Conservation (phyloP, 2,113 vertebrate genomes). For the Sterrhoptilus dennistouni region DNA sequence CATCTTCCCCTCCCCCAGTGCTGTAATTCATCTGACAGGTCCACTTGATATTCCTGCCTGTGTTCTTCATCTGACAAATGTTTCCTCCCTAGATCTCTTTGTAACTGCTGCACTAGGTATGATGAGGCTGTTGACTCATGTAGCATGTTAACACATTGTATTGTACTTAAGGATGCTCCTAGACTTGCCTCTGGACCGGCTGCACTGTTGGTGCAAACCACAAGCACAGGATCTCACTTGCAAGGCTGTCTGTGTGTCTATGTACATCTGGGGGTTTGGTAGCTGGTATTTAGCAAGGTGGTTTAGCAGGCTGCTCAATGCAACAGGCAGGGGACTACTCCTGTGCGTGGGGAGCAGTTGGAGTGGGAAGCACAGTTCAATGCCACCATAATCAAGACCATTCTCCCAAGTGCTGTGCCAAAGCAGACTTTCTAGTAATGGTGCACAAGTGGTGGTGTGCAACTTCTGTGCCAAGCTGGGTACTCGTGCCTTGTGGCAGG, state of each 20-base stretch:
- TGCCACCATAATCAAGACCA: background rate
- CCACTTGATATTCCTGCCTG: background rate
- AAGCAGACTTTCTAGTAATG: background rate
- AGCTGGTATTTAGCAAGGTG: background rate
- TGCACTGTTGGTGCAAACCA: background rate
- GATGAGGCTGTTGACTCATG: background rate
- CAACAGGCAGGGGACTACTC: accelerated
- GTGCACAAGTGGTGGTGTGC: background rate
- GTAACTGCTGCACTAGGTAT: background rate
- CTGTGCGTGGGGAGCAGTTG: background rate
- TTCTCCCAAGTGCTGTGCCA: background rate
- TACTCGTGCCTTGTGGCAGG: background rate
- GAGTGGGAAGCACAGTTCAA: background rate
- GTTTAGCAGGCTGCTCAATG: background rate
- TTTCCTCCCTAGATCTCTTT: background rate
- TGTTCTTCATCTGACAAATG: background rate
- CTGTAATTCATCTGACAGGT: background rate
- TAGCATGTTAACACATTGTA: background rate
- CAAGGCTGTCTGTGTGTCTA: background rate
- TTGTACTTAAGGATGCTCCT: background rate
- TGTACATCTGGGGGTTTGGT: background rate
- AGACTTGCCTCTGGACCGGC: background rate
- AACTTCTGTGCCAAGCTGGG: background rate
- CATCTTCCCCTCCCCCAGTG: too few species aligned
- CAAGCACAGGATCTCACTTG: background rate